Evolutionary conservation across 2,797 vertebrate genomes (phyloP).

Genomic region (Sternarchorhynchus goeldii): DNA sequence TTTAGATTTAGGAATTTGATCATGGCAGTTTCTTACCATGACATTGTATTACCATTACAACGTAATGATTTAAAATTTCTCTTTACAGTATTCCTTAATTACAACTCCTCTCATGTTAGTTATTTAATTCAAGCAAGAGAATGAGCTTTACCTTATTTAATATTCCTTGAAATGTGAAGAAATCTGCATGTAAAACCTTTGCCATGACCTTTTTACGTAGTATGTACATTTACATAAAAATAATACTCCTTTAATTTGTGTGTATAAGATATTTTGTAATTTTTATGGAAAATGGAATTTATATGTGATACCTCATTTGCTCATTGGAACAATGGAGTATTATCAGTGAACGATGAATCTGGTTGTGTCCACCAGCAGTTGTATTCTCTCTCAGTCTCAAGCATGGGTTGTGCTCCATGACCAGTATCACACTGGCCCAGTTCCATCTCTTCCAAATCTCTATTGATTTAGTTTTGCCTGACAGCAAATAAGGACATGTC

Average conservation of each 20-base stretch:
- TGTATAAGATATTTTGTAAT: neutral
- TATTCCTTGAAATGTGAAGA: too few species aligned
- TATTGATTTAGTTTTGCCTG: conserved; percentile 8
- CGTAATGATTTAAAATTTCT: neutral
- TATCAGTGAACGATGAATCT: neutral
- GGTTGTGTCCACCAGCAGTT: neutral
- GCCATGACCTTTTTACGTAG: too few species aligned
- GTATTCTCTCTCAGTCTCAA: neutral
- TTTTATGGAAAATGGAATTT: too few species aligned
- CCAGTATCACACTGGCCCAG: neutral
- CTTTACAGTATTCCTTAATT: neutral
- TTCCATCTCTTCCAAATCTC: neutral
- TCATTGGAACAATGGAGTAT: neutral
- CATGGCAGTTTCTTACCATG: neutral
- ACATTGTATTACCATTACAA: neutral
- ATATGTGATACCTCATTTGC: neutral
- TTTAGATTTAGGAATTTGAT: neutral
- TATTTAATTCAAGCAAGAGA: too few species aligned
- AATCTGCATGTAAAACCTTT: too few species aligned
- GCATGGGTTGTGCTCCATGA: neutral
- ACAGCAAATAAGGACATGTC: neutral
- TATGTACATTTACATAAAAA: too few species aligned
- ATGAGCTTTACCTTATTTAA: too few species aligned
- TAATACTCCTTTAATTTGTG: neutral
- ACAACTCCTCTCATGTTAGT: neutral